Conservation (phyloP, 2,113 vertebrate genomes). For the Phalacrocorax carbo region DNA sequence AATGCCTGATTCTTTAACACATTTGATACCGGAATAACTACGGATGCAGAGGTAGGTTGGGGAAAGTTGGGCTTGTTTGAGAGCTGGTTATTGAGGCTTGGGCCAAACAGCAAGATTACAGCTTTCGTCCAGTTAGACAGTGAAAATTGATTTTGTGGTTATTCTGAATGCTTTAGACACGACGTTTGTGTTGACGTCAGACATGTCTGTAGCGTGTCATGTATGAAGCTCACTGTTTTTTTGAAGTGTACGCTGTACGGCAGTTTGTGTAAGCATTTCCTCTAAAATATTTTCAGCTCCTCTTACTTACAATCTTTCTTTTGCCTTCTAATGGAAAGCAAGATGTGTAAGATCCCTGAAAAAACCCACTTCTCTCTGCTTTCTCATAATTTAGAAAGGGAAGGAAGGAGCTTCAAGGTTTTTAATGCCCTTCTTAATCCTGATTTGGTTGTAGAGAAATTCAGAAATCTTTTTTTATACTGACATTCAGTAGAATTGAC, state of each 20-base stretch:
- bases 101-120: neutral
- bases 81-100: neutral
- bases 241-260: neutral
- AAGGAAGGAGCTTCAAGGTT: neutral
- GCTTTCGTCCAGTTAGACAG: neutral
- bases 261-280: neutral
- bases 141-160: neutral
- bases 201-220: too few relatives aligned
- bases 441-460: neutral
- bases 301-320: neutral
- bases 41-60: neutral
- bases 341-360: neutral
- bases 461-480: neutral
- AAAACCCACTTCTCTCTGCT: neutral
- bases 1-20: slow-evolving; percentile 39
- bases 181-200: too few relatives aligned
- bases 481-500: neutral
- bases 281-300: neutral
- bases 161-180: neutral
- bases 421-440: neutral
- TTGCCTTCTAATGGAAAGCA: neutral
- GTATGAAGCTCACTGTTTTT: neutral
- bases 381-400: neutral
- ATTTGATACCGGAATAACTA: neutral
- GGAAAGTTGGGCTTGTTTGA: neutral